Evolutionary conservation across 2,888 invertebrate genomes (phyloP).

Genomic region (Parelbella ahira): DNA sequence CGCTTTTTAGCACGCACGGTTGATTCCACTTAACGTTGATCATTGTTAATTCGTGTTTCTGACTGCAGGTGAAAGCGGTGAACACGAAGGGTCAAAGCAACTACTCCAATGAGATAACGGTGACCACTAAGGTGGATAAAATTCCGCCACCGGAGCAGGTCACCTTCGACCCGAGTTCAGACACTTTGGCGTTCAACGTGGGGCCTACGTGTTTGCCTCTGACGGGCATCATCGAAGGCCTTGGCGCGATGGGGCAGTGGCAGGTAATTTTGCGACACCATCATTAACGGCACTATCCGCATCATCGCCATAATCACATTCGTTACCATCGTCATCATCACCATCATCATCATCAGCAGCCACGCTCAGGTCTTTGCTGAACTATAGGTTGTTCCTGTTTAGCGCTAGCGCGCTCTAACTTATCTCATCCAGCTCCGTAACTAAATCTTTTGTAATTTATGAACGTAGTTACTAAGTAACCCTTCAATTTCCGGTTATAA

Average conservation of each 20-base stretch:
- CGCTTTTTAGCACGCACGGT: slow-evolving; percentile 28
- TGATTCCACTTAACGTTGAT: slow-evolving; percentile 29
- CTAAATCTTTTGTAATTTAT: no score
- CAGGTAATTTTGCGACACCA: slow-evolving; percentile 48
- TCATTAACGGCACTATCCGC: no score
- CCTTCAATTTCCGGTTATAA: no score
- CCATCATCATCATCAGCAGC: no score
- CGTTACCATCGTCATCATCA: no score
- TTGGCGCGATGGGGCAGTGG: slow-evolving; percentile 68
- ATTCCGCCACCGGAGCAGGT: slow-evolving; percentile 90
- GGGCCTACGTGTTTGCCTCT: slow-evolving; percentile 89
- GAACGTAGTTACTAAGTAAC: no score
- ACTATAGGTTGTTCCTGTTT: no score
- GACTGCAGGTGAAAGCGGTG: slow-evolving; percentile 86
- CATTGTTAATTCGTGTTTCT: slow-evolving; percentile 29
- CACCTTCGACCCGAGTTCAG: slow-evolving; percentile 89
- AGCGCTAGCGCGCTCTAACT: no score
- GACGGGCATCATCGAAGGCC: slow-evolving; percentile 87
- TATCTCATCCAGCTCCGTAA: no score
- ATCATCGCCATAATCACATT: no score
- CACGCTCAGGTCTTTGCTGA: no score
- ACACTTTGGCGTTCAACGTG: slow-evolving; percentile 88
- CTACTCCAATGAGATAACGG: slow-evolving; percentile 90
- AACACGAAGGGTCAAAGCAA: slow-evolving; percentile 94
- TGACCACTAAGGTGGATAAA: slow-evolving; percentile 90